These are phyloP conservation scores for Sporophila hypoxantha DNA, from an alignment of 2,113 vertebrate genomes.

Conservation along the genomic window DNA sequence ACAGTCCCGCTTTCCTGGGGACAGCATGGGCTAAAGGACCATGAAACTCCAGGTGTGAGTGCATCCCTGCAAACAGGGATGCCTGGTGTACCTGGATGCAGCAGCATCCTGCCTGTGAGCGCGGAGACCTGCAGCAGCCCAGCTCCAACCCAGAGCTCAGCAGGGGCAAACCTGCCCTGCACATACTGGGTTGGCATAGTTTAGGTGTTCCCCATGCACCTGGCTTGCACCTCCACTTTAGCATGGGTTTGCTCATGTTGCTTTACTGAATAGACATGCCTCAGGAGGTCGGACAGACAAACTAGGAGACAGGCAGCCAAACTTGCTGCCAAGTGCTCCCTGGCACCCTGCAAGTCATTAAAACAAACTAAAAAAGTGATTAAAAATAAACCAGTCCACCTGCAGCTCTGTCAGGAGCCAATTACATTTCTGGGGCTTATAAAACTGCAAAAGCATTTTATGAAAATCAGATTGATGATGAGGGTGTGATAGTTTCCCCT, in stretches of 20 bases:
- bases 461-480: neutral
- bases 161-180: neutral
- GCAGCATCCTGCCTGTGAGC: neutral
- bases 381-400: neutral
- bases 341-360: neutral
- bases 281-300: rapidly evolving
- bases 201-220: neutral
- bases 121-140: neutral
- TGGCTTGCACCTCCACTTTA: neutral
- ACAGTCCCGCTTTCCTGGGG: neutral
- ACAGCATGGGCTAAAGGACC: neutral
- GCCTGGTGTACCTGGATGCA: neutral
- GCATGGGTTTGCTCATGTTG: neutral
- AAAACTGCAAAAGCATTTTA: neutral
- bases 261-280: neutral
- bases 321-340: neutral
- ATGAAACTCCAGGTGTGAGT: neutral
- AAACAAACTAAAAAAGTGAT: neutral
- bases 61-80: neutral
- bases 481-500: neutral
- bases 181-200: neutral
- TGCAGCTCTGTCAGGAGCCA: neutral
- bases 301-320: neutral
- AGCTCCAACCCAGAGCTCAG: neutral
- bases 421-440: neutral